A percentile compares a stretch with the other conserved stretches of the same genome.
These are phyloP conservation scores for Lasioglossum figueresi DNA, from an alignment of 2,888 invertebrate species.

Conservation along the genomic window DNA sequence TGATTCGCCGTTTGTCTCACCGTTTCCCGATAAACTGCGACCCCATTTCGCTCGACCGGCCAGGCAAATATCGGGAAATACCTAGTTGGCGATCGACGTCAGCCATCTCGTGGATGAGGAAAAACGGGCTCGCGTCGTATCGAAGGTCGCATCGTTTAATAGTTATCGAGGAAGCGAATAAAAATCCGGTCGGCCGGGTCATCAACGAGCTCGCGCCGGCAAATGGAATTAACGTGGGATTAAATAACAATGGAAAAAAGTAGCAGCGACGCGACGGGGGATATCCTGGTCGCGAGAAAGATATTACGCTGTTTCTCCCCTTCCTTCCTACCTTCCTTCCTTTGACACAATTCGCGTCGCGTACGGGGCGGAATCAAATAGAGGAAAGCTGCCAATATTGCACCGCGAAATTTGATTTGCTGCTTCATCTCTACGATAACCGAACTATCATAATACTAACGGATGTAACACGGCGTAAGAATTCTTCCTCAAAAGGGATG, in stretches of 20 bases:
- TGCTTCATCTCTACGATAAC: not conserved
- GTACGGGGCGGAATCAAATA: not conserved
- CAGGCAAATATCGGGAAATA: not conserved
- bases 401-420: not conserved
- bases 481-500: too few relatives aligned
- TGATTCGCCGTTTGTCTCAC: not conserved
- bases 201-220: not conserved
- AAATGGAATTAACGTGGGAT: conserved; percentile 9
- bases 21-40: not conserved
- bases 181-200: not conserved
- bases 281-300: not conserved
- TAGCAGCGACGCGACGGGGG: not conserved
- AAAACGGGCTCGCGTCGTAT: not conserved
- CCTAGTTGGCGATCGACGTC: not conserved
- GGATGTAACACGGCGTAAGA: too few relatives aligned
- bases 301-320: conserved; percentile 16
- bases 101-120: not conserved
- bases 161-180: not conserved
- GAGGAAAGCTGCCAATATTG: not conserved
- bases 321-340: too few relatives aligned
- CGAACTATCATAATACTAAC: not conserved
- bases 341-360: not conserved
- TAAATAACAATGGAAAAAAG: not conserved
- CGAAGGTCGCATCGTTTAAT: conserved; percentile 1
- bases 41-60: not conserved